These are phyloP conservation scores for Plutomurus gul DNA, from an alignment of 1,140 invertebrate species.

Conservation along the genomic window DNA sequence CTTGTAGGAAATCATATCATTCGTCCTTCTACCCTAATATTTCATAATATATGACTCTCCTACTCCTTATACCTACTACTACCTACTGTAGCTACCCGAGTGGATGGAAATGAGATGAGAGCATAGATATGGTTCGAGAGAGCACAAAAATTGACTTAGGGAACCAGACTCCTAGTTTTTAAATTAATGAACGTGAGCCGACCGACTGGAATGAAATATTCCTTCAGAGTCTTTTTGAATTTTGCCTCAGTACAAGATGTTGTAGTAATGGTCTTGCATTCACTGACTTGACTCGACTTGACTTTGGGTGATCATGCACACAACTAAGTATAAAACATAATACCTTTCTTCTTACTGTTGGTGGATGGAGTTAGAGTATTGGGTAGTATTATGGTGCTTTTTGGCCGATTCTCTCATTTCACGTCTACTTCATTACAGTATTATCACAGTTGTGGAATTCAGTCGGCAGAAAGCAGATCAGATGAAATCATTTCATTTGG, in stretches of 20 bases:
- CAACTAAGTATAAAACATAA: too few relatives aligned
- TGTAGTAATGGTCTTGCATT: too few relatives aligned
- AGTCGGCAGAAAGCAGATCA: background rate
- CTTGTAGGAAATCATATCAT: background rate
- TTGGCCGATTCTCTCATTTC: background rate
- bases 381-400: background rate
- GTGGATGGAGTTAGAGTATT: too few relatives aligned
- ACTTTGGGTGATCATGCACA: too few relatives aligned
- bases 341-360: too few relatives aligned
- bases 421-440: background rate
- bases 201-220: background rate
- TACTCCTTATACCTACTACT: background rate
- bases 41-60: background rate
- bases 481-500: background rate
- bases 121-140: background rate
- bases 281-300: too few relatives aligned
- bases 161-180: background rate
- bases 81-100: too few relatives aligned
- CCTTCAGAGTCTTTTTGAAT: background rate
- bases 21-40: background rate
- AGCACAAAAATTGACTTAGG: slow-evolving; percentile 16
- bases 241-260: background rate
- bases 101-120: slow-evolving; percentile 7
- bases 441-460: too few relatives aligned
- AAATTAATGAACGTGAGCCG: slow-evolving; percentile 16